Conservation (phyloP, 2,797 vertebrate genomes). For the Sus cebifrons region DNA sequence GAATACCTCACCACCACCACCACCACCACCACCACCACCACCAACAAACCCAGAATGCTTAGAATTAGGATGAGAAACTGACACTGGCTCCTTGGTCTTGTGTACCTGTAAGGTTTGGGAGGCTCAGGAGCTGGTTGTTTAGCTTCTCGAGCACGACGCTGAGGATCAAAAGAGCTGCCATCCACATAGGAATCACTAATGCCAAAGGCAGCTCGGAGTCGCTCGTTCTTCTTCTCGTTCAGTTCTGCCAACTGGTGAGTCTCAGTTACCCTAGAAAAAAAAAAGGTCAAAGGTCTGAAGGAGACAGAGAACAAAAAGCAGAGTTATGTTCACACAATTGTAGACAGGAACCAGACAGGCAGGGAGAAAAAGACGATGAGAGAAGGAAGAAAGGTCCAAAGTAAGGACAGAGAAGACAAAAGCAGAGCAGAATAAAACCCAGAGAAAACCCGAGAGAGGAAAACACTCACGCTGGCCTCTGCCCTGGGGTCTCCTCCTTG, state of each 20-base stretch:
- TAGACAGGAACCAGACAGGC: not conserved
- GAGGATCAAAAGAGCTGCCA: conserved; percentile 96
- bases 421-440: not conserved
- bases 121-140: conserved; percentile 92
- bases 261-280: conserved; percentile 93
- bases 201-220: conserved; percentile 95
- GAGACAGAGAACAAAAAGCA: not conserved
- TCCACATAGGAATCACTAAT: conserved; percentile 96
- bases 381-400: conserved; percentile 46
- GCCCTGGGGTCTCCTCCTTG: conserved; percentile 87
- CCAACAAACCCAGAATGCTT: not conserved
- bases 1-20: not conserved
- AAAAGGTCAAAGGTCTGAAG: conserved; percentile 31
- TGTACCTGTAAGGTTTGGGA: conserved; percentile 88
- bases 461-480: conserved; percentile 92
- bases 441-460: conserved; percentile 32
- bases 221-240: conserved; percentile 97
- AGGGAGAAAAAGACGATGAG: conserved; percentile 53
- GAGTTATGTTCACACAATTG: not conserved
- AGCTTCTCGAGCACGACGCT: conserved; percentile 94
- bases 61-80: not conserved
- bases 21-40: too few species aligned
- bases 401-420: conserved; percentile 48
- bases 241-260: conserved; percentile 96
- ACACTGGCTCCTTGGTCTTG: not conserved